phyloP scores from a whole-genome alignment of 2,888 invertebrate species.

The Electrophaes corylata region DNA sequence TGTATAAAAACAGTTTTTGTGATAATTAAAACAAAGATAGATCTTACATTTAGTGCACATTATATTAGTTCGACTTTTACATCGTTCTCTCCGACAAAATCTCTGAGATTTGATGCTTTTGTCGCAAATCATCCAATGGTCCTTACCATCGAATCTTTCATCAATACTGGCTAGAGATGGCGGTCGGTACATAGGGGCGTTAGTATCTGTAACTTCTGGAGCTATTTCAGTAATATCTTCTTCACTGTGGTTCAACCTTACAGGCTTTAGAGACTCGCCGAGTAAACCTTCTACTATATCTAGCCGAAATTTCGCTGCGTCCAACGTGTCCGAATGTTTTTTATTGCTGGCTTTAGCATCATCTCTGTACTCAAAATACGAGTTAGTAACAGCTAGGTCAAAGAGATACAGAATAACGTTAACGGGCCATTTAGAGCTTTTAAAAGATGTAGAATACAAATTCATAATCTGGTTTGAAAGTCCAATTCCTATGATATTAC shows the following conservation, averaged over 20 bases:
- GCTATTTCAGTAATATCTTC: conserved; percentile 2
- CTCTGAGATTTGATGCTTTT: conserved; percentile 33
- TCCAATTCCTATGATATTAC: conserved; percentile 46
- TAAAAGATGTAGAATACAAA: conserved; percentile 44
- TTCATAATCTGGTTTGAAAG: conserved; percentile 45
- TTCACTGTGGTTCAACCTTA: background rate
- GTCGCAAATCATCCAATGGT: conserved; percentile 40
- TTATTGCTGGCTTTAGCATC: conserved; percentile 20
- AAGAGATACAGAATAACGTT: conserved; percentile 43
- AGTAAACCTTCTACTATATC: conserved; percentile 34
- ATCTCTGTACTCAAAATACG: conserved; percentile 26
- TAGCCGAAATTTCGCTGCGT: conserved; percentile 36
- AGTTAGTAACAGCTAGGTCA: conserved; percentile 26
- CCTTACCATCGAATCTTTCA: conserved; percentile 35
- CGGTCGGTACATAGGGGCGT: conserved; percentile 20
- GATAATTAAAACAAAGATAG: conserved; percentile 38
- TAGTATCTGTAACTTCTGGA: background rate
- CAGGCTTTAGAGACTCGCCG: conserved; percentile 2
- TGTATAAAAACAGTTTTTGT: conserved; percentile 33
- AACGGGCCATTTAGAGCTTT: conserved; percentile 50
- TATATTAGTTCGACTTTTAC: conserved; percentile 35
- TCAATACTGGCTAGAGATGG: conserved; percentile 31
- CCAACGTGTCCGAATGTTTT: conserved; percentile 31
- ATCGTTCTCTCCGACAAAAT: conserved; percentile 27
- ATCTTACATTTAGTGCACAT: conserved; percentile 42